Conservation (phyloP, 1,140 invertebrate genomes). For the Drosophila serrata region DNA sequence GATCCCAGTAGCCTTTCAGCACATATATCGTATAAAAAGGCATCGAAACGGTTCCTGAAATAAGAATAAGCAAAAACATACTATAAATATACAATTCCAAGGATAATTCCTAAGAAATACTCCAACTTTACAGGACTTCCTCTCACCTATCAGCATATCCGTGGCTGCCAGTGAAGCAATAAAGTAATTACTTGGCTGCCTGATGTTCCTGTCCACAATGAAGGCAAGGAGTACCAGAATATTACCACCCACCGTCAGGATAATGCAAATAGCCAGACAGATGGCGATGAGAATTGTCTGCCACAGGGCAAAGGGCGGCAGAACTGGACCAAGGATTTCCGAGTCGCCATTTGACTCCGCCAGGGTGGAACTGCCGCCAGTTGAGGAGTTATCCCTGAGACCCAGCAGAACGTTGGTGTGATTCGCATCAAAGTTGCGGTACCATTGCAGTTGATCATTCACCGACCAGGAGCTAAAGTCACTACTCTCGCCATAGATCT, state of each 20-base stretch:
- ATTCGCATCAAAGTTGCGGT: constrained; percentile 69
- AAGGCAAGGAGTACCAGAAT: constrained; percentile 98
- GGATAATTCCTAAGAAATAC: constrained; percentile 8
- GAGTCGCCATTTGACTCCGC: constrained; percentile 52
- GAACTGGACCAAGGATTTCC: constrained; percentile 86
- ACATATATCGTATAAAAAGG: constrained; percentile 99
- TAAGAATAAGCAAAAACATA: constrained; percentile 18
- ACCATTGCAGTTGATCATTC: constrained; percentile 73
- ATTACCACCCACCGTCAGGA: constrained; percentile 97
- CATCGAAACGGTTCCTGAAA: constrained; percentile 96
- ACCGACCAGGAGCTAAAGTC: constrained; percentile 67
- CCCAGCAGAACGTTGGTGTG: constrained; percentile 48
- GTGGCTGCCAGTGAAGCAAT: constrained; percentile 99
- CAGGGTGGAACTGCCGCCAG: constrained; percentile 17
- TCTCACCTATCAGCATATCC: constrained; percentile 97
- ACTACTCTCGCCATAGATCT: constrained; percentile 81
- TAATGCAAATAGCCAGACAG: constrained; percentile 94
- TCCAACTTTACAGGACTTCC: neutral
- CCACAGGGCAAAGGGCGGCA: constrained; percentile 96
- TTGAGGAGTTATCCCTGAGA: constrained; percentile 39
- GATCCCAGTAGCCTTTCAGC: constrained; percentile 97
- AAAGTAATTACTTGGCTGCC: constrained; percentile 99
- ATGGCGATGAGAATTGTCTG: constrained; percentile 96
- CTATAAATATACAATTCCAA: neutral
- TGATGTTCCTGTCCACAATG: constrained; percentile 97